Percentiles rank a stretch among this genome's conserved stretches.
Evolutionary conservation across 2,797 vertebrate species (phyloP).

Genomic region (Sebastes matsubarae): DNA sequence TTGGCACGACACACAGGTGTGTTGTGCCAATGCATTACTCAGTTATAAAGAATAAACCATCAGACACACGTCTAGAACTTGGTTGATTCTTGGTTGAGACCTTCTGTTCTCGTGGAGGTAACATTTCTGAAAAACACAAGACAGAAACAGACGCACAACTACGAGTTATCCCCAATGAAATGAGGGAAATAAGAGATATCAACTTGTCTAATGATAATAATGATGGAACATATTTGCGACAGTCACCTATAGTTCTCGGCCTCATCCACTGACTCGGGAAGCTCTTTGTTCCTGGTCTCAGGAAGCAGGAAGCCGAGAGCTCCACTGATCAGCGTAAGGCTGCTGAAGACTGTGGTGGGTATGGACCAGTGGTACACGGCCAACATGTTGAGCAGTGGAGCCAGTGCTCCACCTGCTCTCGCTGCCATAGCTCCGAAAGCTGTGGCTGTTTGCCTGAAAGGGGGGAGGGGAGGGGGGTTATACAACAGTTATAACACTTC

Average conservation of each 20-base stretch:
- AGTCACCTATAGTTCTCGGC: slow-evolving; percentile 31
- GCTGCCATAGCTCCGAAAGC: slow-evolving; percentile 77
- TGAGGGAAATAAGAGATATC: neutral
- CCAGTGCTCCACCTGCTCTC: slow-evolving; percentile 70
- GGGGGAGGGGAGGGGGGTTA: neutral
- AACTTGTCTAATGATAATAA: neutral
- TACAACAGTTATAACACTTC: neutral
- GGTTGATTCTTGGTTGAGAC: neutral
- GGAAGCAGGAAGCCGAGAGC: slow-evolving; percentile 80
- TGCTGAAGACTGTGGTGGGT: slow-evolving; percentile 78
- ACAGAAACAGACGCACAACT: neutral
- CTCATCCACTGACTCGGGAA: slow-evolving; percentile 71
- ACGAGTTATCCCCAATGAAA: neutral
- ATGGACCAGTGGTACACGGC: slow-evolving; percentile 64
- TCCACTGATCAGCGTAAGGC: slow-evolving; percentile 63
- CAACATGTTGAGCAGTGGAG: slow-evolving; percentile 81
- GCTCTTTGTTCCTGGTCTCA: slow-evolving; percentile 76
- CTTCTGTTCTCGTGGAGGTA: neutral
- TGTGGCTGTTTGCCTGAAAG: slow-evolving; percentile 75
- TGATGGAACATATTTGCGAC: neutral
- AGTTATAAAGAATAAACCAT: neutral
- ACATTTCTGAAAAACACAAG: neutral
- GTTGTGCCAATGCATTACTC: neutral
- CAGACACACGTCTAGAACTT: neutral
- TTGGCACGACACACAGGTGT: no score